A percentile compares a stretch with the other conserved stretches of the same genome.
These are phyloP conservation scores for Montipora efflorescens DNA, from an alignment of 64 coral and sea anemone species.

Conservation along the genomic window DNA sequence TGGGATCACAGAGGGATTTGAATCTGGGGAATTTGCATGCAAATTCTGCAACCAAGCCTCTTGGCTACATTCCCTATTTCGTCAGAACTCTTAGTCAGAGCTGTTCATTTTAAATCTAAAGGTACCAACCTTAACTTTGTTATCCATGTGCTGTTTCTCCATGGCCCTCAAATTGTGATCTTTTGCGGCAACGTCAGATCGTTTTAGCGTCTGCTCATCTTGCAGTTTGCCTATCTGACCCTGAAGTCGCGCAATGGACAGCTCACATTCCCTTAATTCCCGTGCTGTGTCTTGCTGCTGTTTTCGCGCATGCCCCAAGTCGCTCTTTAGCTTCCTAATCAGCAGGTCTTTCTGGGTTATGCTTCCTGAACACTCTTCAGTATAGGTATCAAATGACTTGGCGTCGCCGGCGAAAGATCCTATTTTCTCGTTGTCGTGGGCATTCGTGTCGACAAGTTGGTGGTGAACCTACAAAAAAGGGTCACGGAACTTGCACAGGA, in stretches of 20 bases:
- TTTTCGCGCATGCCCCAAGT: conserved; percentile 82
- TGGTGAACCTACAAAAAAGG: conserved; percentile 67
- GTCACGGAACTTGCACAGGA: not conserved
- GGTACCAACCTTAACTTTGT: conserved; percentile 82
- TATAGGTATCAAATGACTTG: conserved; percentile 85
- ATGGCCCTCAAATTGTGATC: conserved; percentile 71
- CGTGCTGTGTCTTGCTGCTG: conserved; percentile 77
- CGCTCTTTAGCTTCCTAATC: conserved; percentile 93
- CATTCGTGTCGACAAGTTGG: conserved; percentile 73
- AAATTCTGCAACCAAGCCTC: too few relatives aligned
- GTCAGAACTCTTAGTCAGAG: too few relatives aligned
- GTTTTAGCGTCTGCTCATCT: conserved; percentile 76
- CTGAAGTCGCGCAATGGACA: conserved; percentile 78
- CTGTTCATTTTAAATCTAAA: too few relatives aligned
- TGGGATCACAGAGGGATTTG: too few relatives aligned
- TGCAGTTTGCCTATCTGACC: conserved; percentile 90
- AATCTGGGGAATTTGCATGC: too few relatives aligned
- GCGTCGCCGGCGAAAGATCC: conserved; percentile 81
- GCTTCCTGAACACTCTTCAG: conserved; percentile 84
- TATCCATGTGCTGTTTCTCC: conserved; percentile 85
- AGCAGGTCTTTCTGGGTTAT: conserved; percentile 95
- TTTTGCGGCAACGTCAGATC: conserved; percentile 81
- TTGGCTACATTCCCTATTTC: too few relatives aligned
- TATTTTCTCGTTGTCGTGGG: conserved; percentile 78
- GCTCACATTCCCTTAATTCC: conserved; percentile 84